Evolutionary conservation across 2,113 vertebrate species (phyloP).

Genomic region (Xiphophorus couchianus): DNA sequence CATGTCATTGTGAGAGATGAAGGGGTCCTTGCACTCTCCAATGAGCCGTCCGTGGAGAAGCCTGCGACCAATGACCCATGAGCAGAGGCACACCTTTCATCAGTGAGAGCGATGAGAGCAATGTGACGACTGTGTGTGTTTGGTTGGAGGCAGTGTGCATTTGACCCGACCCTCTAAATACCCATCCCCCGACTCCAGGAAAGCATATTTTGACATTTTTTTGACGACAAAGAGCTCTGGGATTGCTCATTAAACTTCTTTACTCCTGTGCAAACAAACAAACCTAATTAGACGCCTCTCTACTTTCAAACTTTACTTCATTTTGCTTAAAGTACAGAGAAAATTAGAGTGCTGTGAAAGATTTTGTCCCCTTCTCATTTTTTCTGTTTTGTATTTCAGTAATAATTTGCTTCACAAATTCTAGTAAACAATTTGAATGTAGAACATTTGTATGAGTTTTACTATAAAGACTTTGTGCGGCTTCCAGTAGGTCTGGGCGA

Average conservation of each 20-base stretch:
- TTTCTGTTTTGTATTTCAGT: neutral
- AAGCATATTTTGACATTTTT: slow-evolving; percentile 31
- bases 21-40: slow-evolving; percentile 77
- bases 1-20: slow-evolving; percentile 76
- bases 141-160: slow-evolving; percentile 22
- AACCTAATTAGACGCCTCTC: too few species aligned
- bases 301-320: too few species aligned
- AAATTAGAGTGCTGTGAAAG: neutral
- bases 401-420: neutral
- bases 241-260: slow-evolving; percentile 17
- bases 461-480: slow-evolving; percentile 27
- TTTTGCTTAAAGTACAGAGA: neutral
- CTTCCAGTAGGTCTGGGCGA: neutral
- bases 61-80: slow-evolving; percentile 72
- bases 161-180: slow-evolving; percentile 66
- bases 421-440: slow-evolving; percentile 24
- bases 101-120: slow-evolving; percentile 74
- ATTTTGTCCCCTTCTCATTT: neutral
- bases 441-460: slow-evolving; percentile 35
- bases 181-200: slow-evolving; percentile 50
- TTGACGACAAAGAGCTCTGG: slow-evolving; percentile 51
- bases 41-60: slow-evolving; percentile 78
- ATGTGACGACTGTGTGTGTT: slow-evolving; percentile 36
- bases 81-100: slow-evolving; percentile 76
- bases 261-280: too few species aligned